Base-by-base conservation (phyloP, 2,113 vertebrate species). In the Cyphomyrus plagiostoma region DNA sequence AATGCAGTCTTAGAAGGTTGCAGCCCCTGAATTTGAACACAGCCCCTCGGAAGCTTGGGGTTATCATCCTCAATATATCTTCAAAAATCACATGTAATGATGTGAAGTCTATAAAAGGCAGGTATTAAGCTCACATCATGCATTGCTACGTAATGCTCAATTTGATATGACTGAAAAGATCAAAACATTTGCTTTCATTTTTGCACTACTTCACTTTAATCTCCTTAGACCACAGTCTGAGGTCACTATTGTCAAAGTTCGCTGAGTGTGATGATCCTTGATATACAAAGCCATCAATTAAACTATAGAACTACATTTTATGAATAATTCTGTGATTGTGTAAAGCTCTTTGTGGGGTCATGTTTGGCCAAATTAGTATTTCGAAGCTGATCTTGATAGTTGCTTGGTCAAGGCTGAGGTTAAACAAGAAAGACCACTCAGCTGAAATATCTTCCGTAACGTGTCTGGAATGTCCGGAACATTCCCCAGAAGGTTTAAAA, bases 211-310 rank as follows among this genome's bases (percentile, higher is more conserved):
- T 39, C 2, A 13, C 88, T 56, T 89, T 62, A 62, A 89, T 84
- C 23, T 86, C 83, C 86, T 86, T 74, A 86, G 53, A 42, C 48
- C 62, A 50, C 83, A 86, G 56, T 23, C 83, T 86, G 42, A 86
- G 89, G 52, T 66, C 77, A 49, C 35, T 30, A 50, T 58, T 56
- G 23, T 83, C 80, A 39, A 42, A 80, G 74, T 15, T 77, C 35
- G 17, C 35, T 30, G 49, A 66, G 50, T 15, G 42, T 11, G 42
- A 86, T 74, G n/a, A 35, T 42, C 46, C 10, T 2, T 74, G 8
- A 86, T 46, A 21, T 23, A 15, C 84, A 35, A 39, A 77, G 23
- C 48, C 21, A 53, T 50, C 42, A 80, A 77, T 52, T 26, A 46
- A 53, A 46, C 39, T n/a, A 17, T 26, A 35, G 21, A n/a, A 39